phyloP scores from a whole-genome alignment of 2,797 vertebrate genomes.

The Phalloptychus januarius region DNA sequence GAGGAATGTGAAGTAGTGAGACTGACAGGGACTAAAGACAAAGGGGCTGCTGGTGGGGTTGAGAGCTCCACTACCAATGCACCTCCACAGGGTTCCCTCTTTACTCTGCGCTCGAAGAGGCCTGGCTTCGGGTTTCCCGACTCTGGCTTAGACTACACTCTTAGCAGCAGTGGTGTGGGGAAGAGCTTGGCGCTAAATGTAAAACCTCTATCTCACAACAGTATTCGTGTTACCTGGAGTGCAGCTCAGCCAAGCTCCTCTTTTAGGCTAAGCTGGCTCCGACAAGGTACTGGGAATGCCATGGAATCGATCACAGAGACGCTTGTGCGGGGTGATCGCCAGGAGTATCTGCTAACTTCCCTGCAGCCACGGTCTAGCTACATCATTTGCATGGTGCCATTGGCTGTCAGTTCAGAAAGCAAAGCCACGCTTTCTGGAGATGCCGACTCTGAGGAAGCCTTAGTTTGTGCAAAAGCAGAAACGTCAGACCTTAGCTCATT shows the following conservation, averaged over 20 bases:
- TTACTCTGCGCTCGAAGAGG: slow-evolving; percentile 89
- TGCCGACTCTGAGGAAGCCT: slow-evolving; percentile 84
- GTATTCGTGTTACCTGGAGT: slow-evolving; percentile 91
- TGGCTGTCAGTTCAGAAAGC: slow-evolving; percentile 79
- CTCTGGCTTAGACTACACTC: slow-evolving; percentile 88
- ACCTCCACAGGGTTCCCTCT: slow-evolving; percentile 89
- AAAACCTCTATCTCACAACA: slow-evolving; percentile 89
- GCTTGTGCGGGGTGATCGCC: slow-evolving; percentile 88
- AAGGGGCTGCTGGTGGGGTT: slow-evolving; percentile 56
- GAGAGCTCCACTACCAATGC: slow-evolving; percentile 78
- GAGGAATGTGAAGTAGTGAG: slow-evolving; percentile 86
- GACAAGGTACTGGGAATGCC: slow-evolving; percentile 86
- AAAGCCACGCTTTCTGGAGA: slow-evolving; percentile 73
- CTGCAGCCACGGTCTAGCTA: slow-evolving; percentile 91
- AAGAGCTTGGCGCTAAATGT: slow-evolving; percentile 89
- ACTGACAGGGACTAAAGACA: slow-evolving; percentile 73
- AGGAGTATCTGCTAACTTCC: slow-evolving; percentile 90
- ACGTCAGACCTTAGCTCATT: slow-evolving; percentile 79
- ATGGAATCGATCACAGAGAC: slow-evolving; percentile 95
- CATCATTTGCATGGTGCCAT: slow-evolving; percentile 92
- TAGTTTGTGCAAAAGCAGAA: slow-evolving; percentile 92
- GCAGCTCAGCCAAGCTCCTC: slow-evolving; percentile 87
- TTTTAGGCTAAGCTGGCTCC: slow-evolving; percentile 91
- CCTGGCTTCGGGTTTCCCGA: slow-evolving; percentile 87
- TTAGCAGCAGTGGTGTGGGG: slow-evolving; percentile 84